Percentiles rank a stretch among this genome's conserved stretches.
phyloP scores from a whole-genome alignment of 2,797 vertebrate genomes.

The Pitangus sulphuratus region DNA sequence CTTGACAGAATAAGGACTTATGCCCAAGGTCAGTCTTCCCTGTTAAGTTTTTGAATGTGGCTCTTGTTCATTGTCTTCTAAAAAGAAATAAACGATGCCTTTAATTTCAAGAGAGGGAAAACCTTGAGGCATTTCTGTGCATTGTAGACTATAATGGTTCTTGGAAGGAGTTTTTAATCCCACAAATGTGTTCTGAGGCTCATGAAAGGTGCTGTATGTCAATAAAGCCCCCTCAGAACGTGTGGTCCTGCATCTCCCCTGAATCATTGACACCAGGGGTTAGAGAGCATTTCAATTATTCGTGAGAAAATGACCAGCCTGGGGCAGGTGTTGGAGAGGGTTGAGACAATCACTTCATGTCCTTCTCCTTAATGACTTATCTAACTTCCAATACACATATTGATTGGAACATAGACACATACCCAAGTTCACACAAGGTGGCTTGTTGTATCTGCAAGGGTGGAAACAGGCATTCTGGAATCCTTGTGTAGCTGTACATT shows the following conservation, averaged over 20 bases:
- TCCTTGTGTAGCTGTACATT: neutral
- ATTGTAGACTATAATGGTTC: neutral
- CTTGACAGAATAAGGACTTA: slow-evolving; percentile 47
- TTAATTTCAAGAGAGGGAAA: neutral
- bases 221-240: neutral
- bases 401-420: rapidly evolving
- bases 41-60: neutral
- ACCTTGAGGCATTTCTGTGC: neutral
- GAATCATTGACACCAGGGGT: neutral
- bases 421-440: neutral
- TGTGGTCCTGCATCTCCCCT: neutral
- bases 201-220: neutral
- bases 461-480: neutral
- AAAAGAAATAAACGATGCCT: neutral
- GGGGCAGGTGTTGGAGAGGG: neutral
- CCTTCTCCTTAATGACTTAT: neutral
- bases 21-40: slow-evolving; percentile 17
- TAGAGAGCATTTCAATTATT: neutral
- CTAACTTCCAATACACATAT: neutral
- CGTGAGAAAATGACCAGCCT: neutral
- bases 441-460: neutral
- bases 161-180: neutral
- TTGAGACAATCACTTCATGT: neutral
- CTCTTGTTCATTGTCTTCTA: neutral
- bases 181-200: neutral